Evolutionary conservation across 2,888 invertebrate species (phyloP), one percentile per base, ranked within the genome.

Genomic region (Corbicula japonica): DNA sequence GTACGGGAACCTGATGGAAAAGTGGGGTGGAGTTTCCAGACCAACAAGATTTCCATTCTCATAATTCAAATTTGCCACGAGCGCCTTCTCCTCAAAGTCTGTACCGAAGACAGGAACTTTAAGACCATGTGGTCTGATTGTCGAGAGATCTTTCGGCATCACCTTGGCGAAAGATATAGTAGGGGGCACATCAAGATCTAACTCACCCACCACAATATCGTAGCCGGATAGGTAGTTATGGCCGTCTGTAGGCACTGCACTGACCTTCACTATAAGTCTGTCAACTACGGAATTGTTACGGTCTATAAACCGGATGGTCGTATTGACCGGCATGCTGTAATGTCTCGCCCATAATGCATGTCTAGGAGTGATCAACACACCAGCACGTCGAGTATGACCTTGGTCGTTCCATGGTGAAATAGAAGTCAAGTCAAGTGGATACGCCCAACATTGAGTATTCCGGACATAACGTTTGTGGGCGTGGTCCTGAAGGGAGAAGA

Each of bases 341-440:
- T 89, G 89, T 21, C 85, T 70, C 0, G 88, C 89, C 89, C 89
- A 89, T 0, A 89, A 46, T 0, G 86, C 83, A 61, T 88, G 88
- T 46, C 88, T 77, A n/a, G 87, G 88, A 5, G 87, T 84, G 2
- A 89, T 63, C 38, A 89, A 68, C 1, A 86, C 86, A 5, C 89
- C 89, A 0, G 89, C 89, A 60, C 81, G 84, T 26, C 84, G 70
- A 46, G 66, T 85, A 10, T 76, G 60, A 3, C 80, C 80, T 30
- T 83, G 50, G 41, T 87, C 88, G 74, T 89, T 89, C 89, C 89
- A 89, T n/a, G 89, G 89, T 10, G 88, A 89, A 32, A 89, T 87
- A 12, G 76, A 41, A 1, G 88, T 88, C 46, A 89, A 66, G 61
- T 89, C 88, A 30, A 89, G 74, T n/a, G 83, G 79, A 63, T 85